These are phyloP conservation scores for Tachina lurida DNA, from an alignment of 2,888 invertebrate species.

Conservation along the genomic window DNA sequence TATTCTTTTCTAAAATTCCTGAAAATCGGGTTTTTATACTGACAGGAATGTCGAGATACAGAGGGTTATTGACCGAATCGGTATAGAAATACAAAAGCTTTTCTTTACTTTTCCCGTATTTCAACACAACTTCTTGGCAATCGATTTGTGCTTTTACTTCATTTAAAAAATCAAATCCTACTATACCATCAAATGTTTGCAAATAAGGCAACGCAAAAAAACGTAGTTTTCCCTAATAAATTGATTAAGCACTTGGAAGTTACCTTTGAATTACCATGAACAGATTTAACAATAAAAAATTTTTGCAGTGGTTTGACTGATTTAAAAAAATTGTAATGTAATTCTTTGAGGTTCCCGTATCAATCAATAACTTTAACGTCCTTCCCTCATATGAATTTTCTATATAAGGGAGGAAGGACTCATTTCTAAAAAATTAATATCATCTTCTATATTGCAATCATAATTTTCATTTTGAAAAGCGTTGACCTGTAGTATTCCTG, in stretches of 20 bases:
- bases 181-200: slow-evolving; percentile 40
- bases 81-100: slow-evolving; percentile 19
- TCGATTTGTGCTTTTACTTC: slow-evolving; percentile 59
- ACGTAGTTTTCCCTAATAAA: slow-evolving; percentile 43
- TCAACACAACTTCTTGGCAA: slow-evolving; percentile 45
- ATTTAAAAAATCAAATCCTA: slow-evolving; percentile 58
- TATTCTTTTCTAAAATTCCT: slow-evolving; percentile 29
- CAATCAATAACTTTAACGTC: slow-evolving; percentile 38
- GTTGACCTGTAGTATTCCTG: slow-evolving; percentile 13
- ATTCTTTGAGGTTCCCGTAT: slow-evolving; percentile 52
- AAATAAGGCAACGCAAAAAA: slow-evolving; percentile 39
- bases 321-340: slow-evolving; percentile 43
- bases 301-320: slow-evolving; percentile 16
- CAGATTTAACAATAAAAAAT: slow-evolving; percentile 55
- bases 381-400: slow-evolving; percentile 44
- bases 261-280: slow-evolving; percentile 44
- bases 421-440: slow-evolving; percentile 46
- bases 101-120: slow-evolving; percentile 20
- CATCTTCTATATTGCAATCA: slow-evolving; percentile 19
- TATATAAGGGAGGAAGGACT: slow-evolving; percentile 60
- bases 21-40: slow-evolving; percentile 8
- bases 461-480: slow-evolving; percentile 13
- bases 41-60: slow-evolving; percentile 8
- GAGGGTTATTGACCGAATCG: slow-evolving; percentile 19
- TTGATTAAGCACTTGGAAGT: slow-evolving; percentile 41